Evolutionary conservation across 2,888 invertebrate genomes (phyloP).

Genomic region (Lagria hirta): DNA sequence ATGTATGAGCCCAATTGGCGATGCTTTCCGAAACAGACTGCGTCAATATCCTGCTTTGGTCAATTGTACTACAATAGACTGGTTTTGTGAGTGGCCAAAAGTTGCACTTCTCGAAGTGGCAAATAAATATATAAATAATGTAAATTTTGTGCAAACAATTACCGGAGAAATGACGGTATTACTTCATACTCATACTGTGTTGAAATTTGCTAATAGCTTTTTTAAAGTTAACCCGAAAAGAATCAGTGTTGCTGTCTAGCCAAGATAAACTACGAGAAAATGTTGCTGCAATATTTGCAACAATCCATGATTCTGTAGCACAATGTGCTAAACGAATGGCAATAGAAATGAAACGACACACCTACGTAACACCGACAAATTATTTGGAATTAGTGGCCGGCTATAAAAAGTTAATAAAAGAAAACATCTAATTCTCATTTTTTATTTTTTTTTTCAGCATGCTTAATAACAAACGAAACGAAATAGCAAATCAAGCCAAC

Average conservation of each 20-base stretch:
- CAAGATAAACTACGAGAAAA: slow-evolving; percentile 65
- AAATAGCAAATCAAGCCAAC: slow-evolving; percentile 72
- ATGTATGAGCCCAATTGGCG: slow-evolving; percentile 88
- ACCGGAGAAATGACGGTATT: slow-evolving; percentile 62
- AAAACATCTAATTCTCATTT: no score
- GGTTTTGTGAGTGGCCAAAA: slow-evolving; percentile 88
- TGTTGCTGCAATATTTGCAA: slow-evolving; percentile 75
- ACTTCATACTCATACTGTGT: slow-evolving; percentile 6
- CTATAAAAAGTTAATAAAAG: slow-evolving; percentile 72
- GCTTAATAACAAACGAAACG: slow-evolving; percentile 68
- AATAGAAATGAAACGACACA: slow-evolving; percentile 74
- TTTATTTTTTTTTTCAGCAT: slow-evolving; percentile 64
- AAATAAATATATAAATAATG: slow-evolving; percentile 73
- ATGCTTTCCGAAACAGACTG: slow-evolving; percentile 78
- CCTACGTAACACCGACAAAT: slow-evolving; percentile 88
- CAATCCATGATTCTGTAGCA: slow-evolving; percentile 81
- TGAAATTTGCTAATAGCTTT: no score
- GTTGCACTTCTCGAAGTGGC: slow-evolving; percentile 89
- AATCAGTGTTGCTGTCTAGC: slow-evolving; percentile 49
- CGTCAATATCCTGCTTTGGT: slow-evolving; percentile 87
- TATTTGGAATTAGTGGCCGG: slow-evolving; percentile 83
- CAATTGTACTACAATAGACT: slow-evolving; percentile 86
- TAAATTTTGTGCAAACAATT: slow-evolving; percentile 70
- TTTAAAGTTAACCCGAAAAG: slow-evolving; percentile 45
- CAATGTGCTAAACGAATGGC: slow-evolving; percentile 73